phyloP scores from a whole-genome alignment of 2,113 vertebrate genomes.

The Lonchura striata region DNA sequence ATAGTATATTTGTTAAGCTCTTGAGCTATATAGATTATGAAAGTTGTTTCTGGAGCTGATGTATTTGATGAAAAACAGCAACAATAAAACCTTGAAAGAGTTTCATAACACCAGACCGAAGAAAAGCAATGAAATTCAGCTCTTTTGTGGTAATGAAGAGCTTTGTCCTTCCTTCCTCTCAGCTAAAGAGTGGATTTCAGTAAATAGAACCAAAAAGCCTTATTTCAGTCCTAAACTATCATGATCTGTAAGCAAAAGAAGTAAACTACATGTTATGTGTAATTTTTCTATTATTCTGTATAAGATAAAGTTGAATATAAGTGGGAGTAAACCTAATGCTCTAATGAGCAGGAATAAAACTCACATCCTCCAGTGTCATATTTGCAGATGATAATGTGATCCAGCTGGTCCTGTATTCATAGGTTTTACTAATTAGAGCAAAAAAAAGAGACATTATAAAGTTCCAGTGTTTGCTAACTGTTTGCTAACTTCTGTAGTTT shows the following conservation, averaged over 20 bases:
- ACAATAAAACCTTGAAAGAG: background rate
- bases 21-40: background rate
- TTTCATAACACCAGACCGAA: background rate
- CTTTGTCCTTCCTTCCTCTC: background rate
- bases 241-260: background rate
- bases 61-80: background rate
- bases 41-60: background rate
- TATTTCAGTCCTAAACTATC: background rate
- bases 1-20: background rate
- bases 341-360: constrained; percentile 2
- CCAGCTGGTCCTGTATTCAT: background rate
- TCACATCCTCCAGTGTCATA: background rate
- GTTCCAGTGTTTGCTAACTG: background rate
- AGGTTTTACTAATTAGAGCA: background rate
- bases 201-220: background rate
- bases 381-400: background rate
- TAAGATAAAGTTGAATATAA: background rate
- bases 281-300: background rate
- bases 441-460: background rate
- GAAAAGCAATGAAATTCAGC: background rate
- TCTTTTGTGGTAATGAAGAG: background rate
- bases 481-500: background rate
- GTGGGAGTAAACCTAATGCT: background rate
- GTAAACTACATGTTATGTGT: background rate
- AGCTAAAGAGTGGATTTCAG: background rate